Conservation (phyloP, 2,888 invertebrate species). For the Eugnorisma glareosa region DNA sequence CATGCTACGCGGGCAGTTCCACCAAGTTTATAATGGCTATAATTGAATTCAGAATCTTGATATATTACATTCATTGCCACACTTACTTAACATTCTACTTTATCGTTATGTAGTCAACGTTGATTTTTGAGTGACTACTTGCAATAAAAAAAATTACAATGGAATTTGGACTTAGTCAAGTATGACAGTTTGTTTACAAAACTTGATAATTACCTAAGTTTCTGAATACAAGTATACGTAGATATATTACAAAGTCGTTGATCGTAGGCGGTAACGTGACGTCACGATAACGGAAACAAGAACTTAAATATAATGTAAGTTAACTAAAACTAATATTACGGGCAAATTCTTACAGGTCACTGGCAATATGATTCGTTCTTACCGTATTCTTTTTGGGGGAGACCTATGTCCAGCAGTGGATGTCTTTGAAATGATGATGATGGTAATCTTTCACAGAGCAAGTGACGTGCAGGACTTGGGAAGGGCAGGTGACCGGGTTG, state of each 20-base stretch:
- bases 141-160: background rate
- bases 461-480: background rate
- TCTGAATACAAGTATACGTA: conserved; percentile 9
- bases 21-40: background rate
- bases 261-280: conserved; percentile 82
- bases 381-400: no score
- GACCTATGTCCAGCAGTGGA: no score
- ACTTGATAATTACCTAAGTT: background rate
- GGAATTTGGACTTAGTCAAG: background rate
- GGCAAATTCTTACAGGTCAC: conserved; percentile 27
- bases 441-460: background rate
- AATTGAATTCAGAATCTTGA: conserved; percentile 20
- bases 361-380: conserved; percentile 1
- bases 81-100: conserved; percentile 2
- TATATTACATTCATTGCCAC: no score
- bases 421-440: no score
- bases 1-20: no score
- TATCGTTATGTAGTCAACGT: background rate
- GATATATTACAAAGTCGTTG: conserved; percentile 58
- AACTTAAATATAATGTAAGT: conserved; percentile 44
- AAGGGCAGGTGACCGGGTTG: background rate
- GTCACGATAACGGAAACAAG: conserved; percentile 81
- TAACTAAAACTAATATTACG: conserved; percentile 34
- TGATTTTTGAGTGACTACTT: background rate
- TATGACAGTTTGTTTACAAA: background rate